These are phyloP conservation scores for Ditylenchus dipsaci DNA, from an alignment of 1,140 invertebrate species.

Conservation along the genomic window DNA sequence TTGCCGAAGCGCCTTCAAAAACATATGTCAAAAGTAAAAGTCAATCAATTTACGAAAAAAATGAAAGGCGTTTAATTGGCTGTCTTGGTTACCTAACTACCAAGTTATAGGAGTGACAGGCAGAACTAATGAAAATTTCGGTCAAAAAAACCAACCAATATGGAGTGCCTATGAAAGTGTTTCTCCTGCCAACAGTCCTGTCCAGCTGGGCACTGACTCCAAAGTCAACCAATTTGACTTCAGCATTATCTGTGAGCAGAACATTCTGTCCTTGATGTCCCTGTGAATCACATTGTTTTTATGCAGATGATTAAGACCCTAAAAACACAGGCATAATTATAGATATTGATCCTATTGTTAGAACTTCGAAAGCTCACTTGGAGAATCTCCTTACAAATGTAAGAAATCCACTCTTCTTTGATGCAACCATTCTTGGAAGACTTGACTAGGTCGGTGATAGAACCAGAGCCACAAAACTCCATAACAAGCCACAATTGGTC, in stretches of 20 bases:
- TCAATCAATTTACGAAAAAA: too few relatives aligned
- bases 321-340: slow-evolving; percentile 17
- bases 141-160: slow-evolving; percentile 72
- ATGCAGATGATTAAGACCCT: slow-evolving; percentile 93
- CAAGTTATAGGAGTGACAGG: not conserved
- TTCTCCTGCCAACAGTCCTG: slow-evolving; percentile 92
- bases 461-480: slow-evolving; percentile 99
- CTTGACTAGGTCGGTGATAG: slow-evolving; percentile 97
- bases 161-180: slow-evolving; percentile 98
- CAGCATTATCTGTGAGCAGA: slow-evolving; percentile 94
- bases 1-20: too few relatives aligned
- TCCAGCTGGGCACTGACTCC: slow-evolving; percentile 98
- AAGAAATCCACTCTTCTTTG: slow-evolving; percentile 99
- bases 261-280: slow-evolving; percentile 99
- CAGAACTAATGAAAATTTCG: too few relatives aligned
- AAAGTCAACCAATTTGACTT: slow-evolving; percentile 99
- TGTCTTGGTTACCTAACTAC: too few relatives aligned
- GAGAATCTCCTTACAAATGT: slow-evolving; percentile 93
- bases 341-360: not conserved
- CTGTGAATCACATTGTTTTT: slow-evolving; percentile 93
- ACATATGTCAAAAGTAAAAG: too few relatives aligned
- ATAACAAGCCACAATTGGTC: slow-evolving; percentile 89
- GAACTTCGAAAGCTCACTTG: slow-evolving; percentile 43
- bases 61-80: slow-evolving; percentile 2
- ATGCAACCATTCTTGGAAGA: slow-evolving; percentile 93